Conservation (phyloP, 1,140 invertebrate genomes). For the Oppia nitens region DNA sequence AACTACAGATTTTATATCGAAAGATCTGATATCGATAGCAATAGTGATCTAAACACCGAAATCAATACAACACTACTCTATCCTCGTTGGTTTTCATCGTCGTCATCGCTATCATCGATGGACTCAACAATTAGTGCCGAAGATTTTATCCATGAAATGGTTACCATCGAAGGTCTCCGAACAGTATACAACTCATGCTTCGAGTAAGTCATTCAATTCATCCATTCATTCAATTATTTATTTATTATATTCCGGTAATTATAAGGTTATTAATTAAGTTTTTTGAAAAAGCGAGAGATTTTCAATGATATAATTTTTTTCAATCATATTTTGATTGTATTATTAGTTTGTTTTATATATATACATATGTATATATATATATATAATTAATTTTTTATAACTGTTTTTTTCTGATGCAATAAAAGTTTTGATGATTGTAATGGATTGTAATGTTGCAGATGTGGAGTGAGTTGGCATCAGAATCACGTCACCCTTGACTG, state of each 20-base stretch:
- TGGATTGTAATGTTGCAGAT: constrained; percentile 32
- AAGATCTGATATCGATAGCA: not conserved
- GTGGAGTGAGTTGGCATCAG: constrained; percentile 62
- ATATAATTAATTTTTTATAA: too few species aligned
- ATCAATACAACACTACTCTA: not conserved
- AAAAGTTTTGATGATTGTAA: not conserved
- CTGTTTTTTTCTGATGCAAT: too few species aligned
- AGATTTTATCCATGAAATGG: constrained; percentile 14
- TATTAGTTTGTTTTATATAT: too few species aligned
- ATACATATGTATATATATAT: too few species aligned
- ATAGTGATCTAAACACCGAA: not conserved
- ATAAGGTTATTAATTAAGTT: too few species aligned
- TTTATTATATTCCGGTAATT: too few species aligned
- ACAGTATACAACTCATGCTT: constrained; percentile 53
- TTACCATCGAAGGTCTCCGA: constrained; percentile 53
- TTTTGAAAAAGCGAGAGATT: too few species aligned
- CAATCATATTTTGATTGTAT: too few species aligned
- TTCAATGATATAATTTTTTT: too few species aligned
- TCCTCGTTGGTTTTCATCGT: not conserved
- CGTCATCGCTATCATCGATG: not conserved
- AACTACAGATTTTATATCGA: not conserved
- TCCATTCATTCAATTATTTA: too few species aligned
- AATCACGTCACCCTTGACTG: constrained; percentile 61
- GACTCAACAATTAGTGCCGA: not conserved
- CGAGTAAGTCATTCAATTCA: too few species aligned